These are phyloP conservation scores for Rhombomys opimus DNA, from an alignment of 2,113 vertebrate genomes.

Conservation along the genomic window DNA sequence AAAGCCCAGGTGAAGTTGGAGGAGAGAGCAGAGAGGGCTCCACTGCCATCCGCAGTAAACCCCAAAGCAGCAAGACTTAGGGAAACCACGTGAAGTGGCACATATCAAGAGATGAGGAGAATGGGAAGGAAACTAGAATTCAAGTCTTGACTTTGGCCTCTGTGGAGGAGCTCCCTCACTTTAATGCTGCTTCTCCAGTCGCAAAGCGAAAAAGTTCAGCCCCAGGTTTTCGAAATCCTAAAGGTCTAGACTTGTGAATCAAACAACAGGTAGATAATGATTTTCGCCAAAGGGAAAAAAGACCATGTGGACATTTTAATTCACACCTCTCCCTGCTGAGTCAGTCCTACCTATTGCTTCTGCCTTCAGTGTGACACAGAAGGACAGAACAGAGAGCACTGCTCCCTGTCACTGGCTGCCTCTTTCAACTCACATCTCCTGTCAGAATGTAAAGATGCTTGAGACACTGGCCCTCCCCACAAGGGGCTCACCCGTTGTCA, in stretches of 20 bases:
- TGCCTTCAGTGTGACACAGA: background rate
- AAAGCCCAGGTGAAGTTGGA: background rate
- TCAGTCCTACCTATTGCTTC: background rate
- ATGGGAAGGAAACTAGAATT: background rate
- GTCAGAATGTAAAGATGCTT: background rate
- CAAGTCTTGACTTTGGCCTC: background rate
- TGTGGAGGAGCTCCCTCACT: background rate
- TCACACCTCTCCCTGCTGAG: rapidly evolving
- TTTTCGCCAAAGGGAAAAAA: background rate
- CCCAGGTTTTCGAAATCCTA: background rate
- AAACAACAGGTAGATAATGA: background rate
- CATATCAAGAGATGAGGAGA: background rate
- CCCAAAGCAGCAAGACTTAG: background rate
- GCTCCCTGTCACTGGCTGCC: background rate
- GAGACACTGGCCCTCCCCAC: background rate
- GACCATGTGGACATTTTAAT: background rate
- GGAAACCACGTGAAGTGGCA: background rate
- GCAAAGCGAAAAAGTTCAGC: conserved; percentile 18
- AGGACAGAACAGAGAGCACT: background rate
- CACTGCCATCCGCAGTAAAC: background rate
- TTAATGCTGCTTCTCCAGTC: conserved; percentile 4
- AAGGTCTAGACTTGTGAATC: conserved; percentile 7
- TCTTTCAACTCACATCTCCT: background rate
- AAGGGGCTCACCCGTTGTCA: background rate
- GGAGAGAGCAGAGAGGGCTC: background rate